phyloP scores from a whole-genome alignment of 2,113 vertebrate genomes.

The Talpa occidentalis region DNA sequence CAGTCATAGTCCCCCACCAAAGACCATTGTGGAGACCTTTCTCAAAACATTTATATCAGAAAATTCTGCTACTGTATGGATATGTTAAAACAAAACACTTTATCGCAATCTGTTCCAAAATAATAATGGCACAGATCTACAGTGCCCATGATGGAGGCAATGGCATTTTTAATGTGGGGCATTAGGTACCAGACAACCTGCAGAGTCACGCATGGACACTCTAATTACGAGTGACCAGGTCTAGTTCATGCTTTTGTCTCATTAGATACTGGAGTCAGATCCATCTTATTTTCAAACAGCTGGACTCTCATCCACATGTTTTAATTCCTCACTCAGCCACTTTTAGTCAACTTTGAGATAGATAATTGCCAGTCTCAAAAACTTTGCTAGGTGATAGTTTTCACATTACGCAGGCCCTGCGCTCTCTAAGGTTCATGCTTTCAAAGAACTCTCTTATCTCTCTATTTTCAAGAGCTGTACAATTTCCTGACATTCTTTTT shows the following conservation, averaged over 20 bases:
- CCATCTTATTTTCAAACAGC: constrained; percentile 23
- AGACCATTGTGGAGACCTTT: background rate
- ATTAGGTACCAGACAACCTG: background rate
- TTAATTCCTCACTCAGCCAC: constrained; percentile 8
- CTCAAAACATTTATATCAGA: background rate
- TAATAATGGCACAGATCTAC: background rate
- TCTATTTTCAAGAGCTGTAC: constrained; percentile 50
- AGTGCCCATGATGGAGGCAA: no score
- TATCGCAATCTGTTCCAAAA: background rate
- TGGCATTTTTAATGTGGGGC: background rate
- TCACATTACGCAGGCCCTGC: background rate
- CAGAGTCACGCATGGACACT: rapidly evolving
- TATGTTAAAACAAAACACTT: background rate
- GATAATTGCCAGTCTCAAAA: constrained; percentile 52
- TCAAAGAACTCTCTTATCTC: background rate
- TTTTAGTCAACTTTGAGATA: constrained; percentile 53
- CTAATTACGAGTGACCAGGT: background rate
- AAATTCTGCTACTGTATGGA: background rate
- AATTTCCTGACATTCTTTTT: constrained; percentile 69
- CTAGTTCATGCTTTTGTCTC: background rate
- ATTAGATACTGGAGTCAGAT: background rate
- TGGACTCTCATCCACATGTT: constrained; percentile 2
- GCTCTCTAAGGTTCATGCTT: background rate
- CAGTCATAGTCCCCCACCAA: no score
- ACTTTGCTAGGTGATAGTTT: constrained; percentile 12